Conservation (phyloP, 2,888 invertebrate genomes). For the Drosophila atripex region DNA sequence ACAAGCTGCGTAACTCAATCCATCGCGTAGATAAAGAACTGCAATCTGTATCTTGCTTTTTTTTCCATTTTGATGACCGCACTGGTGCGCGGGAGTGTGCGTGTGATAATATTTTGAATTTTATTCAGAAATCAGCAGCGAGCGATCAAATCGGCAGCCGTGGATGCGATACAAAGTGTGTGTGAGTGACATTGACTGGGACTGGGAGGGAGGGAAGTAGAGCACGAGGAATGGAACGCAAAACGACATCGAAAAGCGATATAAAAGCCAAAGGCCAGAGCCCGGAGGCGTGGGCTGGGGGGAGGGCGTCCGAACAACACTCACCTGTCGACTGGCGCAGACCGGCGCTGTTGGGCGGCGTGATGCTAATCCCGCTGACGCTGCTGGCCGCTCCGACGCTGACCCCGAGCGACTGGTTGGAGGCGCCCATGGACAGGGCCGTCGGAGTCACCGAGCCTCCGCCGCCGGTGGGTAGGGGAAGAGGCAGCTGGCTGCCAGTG, state of each 20-base stretch:
- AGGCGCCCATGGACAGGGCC: slow-evolving; percentile 69
- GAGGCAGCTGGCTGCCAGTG: slow-evolving; percentile 71
- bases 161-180: slow-evolving; percentile 9
- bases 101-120: slow-evolving; percentile 18
- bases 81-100: slow-evolving; percentile 9
- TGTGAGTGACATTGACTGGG: slow-evolving; percentile 36
- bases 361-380: slow-evolving; percentile 74
- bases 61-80: slow-evolving; percentile 16
- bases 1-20: neutral
- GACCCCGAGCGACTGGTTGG: slow-evolving; percentile 74
- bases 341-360: slow-evolving; percentile 82
- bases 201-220: neutral
- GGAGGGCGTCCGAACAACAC: no score
- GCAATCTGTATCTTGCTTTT: neutral
- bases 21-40: neutral
- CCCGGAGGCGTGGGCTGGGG: slow-evolving; percentile 1
- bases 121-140: slow-evolving; percentile 1
- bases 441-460: slow-evolving; percentile 40
- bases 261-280: slow-evolving; percentile 18
- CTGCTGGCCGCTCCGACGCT: slow-evolving; percentile 59
- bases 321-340: slow-evolving; percentile 80
- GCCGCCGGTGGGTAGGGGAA: slow-evolving; percentile 43
- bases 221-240: slow-evolving; percentile 28
- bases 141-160: slow-evolving; percentile 14
- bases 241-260: slow-evolving; percentile 58